These are phyloP conservation scores for Drosophila anomalata DNA, from an alignment of 2,888 invertebrate genomes.

Conservation along the genomic window DNA sequence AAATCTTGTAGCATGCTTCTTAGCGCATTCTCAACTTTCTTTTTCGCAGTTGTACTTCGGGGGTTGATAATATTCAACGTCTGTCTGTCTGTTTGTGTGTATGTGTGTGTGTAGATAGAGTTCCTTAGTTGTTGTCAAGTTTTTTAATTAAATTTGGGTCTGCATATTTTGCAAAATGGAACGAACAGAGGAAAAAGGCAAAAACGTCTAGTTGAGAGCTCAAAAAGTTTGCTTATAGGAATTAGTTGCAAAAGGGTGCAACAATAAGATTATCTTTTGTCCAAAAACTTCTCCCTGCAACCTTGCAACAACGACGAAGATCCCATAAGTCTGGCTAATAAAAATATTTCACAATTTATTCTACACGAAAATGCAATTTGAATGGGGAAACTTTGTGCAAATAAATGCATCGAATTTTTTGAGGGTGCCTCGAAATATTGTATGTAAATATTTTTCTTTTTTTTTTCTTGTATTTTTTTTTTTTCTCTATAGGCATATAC, in stretches of 20 bases:
- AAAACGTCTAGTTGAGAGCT: slow-evolving; percentile 5
- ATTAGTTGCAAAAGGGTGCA: slow-evolving; percentile 36
- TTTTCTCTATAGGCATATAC: background rate
- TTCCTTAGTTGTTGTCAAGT: slow-evolving; percentile 38
- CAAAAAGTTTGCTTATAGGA: slow-evolving; percentile 21
- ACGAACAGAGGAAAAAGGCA: slow-evolving; percentile 2
- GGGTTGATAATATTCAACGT: slow-evolving; percentile 32
- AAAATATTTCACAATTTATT: slow-evolving; percentile 24
- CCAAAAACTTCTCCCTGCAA: slow-evolving; percentile 11
- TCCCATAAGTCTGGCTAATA: slow-evolving; percentile 32
- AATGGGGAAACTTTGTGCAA: slow-evolving; percentile 14
- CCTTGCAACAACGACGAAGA: slow-evolving; percentile 11
- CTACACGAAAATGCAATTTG: slow-evolving; percentile 29
- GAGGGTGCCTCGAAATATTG: slow-evolving; percentile 6
- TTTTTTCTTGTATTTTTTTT: background rate
- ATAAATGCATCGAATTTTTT: slow-evolving; percentile 27
- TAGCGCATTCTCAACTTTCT: slow-evolving; percentile 10
- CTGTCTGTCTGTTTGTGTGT: slow-evolving; percentile 17
- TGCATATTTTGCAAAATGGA: slow-evolving; percentile 27
- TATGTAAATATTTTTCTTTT: slow-evolving; percentile 30
- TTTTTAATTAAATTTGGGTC: slow-evolving; percentile 47
- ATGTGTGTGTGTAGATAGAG: slow-evolving; percentile 7
- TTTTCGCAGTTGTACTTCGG: slow-evolving; percentile 10
- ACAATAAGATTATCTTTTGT: slow-evolving; percentile 39
- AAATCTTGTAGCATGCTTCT: slow-evolving; percentile 40